Base-by-base conservation (phyloP, 2,888 invertebrate species). In the Marronus borbonicus region DNA sequence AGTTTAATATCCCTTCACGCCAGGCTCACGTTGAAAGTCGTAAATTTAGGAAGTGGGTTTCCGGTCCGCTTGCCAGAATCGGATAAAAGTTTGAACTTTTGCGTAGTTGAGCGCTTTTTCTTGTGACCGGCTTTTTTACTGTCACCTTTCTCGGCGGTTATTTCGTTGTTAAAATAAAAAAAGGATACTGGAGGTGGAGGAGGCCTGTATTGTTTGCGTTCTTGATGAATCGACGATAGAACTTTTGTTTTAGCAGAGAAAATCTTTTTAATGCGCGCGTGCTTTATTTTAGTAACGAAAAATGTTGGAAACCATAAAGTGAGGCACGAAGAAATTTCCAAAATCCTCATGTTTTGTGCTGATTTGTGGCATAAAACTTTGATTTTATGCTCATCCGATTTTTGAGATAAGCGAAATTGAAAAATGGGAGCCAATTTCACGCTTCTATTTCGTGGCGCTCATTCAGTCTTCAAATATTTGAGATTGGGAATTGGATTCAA, bases 41-140 rank as follows among this genome's bases (percentile, higher is more conserved):
- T 75, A 75, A 75, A 75, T 75, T 75, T 62, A 60, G 75, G 49
- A 64, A 64, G 64, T 64, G 49, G 62, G 75, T 50, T 62, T 75
- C 75, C 62, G 75, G 62, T 64, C 62, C 24, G 75, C 64, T 50
- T 64, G 50, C 75, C 36, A 39, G 60, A 75, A 62, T 64, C 60
- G 75, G 75, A 75, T 62, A 62, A 75, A 44, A 62, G 75, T 75
- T 64, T 64, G 75, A 31, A 64, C 64, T 50, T 20, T 50, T 49
- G 64, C 58, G 58, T 62, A 60, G 39, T 60, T 20, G 62, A 75
- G 64, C 44, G 24, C 75, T 64, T 75, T 62, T 75, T 75, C 60
- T 75, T 64, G 60, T 31, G 50, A 49, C 75, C 74, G 24, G 12
- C 44, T 68, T 68, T 68, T 68, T 68, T 68, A 28, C 68, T 66